Evolutionary conservation across 2,888 invertebrate species (phyloP).

Genomic region (Orthonychiurus folsomi): DNA sequence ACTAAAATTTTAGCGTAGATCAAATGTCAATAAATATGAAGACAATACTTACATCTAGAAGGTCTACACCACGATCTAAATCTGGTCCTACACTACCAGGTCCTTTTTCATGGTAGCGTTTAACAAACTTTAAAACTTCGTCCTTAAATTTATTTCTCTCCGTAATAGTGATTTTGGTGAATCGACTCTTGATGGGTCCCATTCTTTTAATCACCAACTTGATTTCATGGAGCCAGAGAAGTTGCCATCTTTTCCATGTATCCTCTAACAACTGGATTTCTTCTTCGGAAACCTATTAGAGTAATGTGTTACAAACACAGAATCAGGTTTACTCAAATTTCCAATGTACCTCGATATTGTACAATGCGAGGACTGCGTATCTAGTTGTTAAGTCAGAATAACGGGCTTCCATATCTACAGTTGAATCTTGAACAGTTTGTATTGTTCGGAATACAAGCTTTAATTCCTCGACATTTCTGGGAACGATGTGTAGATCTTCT

Average conservation of each 20-base stretch:
- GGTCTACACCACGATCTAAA: conserved; percentile 60
- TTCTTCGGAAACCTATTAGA: conserved; percentile 44
- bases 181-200: conserved; percentile 69
- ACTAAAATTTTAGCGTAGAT: conserved; percentile 7
- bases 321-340: conserved; percentile 37
- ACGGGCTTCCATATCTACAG: conserved; percentile 66
- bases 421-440: conserved; percentile 60
- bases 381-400: conserved; percentile 65
- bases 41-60: conserved; percentile 54
- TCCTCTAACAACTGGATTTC: conserved; percentile 53
- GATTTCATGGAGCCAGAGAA: conserved; percentile 40
- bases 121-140: conserved; percentile 57
- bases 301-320: conserved; percentile 9
- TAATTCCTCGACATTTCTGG: conserved; percentile 69
- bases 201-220: conserved; percentile 46
- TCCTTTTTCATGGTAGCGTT: conserved; percentile 63
- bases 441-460: conserved; percentile 79
- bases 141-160: conserved; percentile 62
- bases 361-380: conserved; percentile 63
- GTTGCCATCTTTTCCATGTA: conserved; percentile 45
- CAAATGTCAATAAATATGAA: conserved; percentile 1
- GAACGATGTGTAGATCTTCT: conserved; percentile 61
- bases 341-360: conserved; percentile 55
- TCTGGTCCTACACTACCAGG: conserved; percentile 71
- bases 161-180: conserved; percentile 66